A percentile compares a stretch with the other conserved stretches of the same genome.
Conservation (phyloP, 2,113 vertebrate species). For the Apeltes quadracus region DNA sequence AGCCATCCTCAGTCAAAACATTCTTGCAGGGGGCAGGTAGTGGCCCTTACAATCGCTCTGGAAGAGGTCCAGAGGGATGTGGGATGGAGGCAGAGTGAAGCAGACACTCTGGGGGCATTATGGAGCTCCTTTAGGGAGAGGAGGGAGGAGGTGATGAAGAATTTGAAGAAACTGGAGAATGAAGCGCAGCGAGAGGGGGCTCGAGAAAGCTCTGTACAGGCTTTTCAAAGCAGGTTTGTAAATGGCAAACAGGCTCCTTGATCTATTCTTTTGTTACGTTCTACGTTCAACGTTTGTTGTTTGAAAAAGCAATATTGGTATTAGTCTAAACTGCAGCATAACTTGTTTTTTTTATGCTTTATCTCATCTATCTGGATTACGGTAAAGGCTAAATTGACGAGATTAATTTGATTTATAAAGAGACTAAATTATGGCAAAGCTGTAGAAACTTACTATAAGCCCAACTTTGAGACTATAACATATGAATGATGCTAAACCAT, state of each 20-base stretch:
- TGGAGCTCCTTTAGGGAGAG: constrained; percentile 85
- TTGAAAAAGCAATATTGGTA: neutral
- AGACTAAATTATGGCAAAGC: neutral
- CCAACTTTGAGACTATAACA: neutral
- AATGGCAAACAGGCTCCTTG: neutral
- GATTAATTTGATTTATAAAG: neutral
- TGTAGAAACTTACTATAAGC: neutral
- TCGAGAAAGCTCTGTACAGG: constrained; percentile 85
- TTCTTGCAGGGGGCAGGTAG: constrained; percentile 85
- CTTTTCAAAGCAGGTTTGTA: constrained; percentile 88
- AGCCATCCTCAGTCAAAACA: constrained; percentile 75
- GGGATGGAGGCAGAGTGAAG: constrained; percentile 93
- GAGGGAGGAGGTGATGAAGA: constrained; percentile 88
- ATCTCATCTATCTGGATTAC: neutral
- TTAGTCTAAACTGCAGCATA: neutral
- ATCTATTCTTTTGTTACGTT: neutral
- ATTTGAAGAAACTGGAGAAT: constrained; percentile 87
- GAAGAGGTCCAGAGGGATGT: constrained; percentile 88
- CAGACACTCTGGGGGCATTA: constrained; percentile 85
- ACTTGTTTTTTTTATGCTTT: neutral
- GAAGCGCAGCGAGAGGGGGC: constrained; percentile 80
- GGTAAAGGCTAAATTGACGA: neutral
- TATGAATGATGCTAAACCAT: constrained; percentile 21
- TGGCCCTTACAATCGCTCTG: constrained; percentile 81
- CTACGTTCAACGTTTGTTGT: neutral